phyloP scores from a whole-genome alignment of 2,888 invertebrate species.

The Ommatoiulus sabulosus region DNA sequence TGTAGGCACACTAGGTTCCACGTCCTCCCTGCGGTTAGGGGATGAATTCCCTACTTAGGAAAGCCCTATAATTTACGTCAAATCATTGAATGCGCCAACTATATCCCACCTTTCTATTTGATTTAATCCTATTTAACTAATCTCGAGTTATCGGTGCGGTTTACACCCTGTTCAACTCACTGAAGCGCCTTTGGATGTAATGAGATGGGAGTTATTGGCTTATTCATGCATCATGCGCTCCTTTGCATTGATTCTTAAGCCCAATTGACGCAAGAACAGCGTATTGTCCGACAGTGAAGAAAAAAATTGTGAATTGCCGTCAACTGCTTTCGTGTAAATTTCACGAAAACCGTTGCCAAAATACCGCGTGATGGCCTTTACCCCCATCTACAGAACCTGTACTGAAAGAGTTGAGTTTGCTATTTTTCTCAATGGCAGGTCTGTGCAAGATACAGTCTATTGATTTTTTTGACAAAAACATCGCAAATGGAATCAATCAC shows the following conservation, averaged over 20 bases:
- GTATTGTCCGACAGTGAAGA: background rate
- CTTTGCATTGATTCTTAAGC: conserved; percentile 20
- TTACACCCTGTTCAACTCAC: conserved; percentile 41
- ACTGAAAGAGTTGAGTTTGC: too few relatives aligned
- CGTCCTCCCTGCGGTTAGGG: conserved; percentile 32
- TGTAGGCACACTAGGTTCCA: background rate
- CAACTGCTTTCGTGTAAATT: background rate
- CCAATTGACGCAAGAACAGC: background rate
- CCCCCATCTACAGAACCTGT: too few relatives aligned
- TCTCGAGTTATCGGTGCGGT: conserved; percentile 44
- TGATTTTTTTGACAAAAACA: too few relatives aligned
- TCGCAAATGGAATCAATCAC: too few relatives aligned
- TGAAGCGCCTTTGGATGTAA: conserved; percentile 41
- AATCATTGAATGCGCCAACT: conserved; percentile 3
- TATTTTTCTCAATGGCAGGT: too few relatives aligned
- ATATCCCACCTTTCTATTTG: conserved; percentile 45
- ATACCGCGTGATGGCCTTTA: too few relatives aligned
- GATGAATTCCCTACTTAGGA: conserved; percentile 13
- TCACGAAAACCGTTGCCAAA: too few relatives aligned
- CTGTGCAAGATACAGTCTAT: too few relatives aligned
- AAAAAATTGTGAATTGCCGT: background rate
- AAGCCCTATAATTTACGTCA: conserved; percentile 48
- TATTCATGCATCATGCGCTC: conserved; percentile 38
- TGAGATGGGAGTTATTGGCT: conserved; percentile 47
- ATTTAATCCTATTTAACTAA: conserved; percentile 48